Evolutionary conservation across 2,797 vertebrate species (phyloP), one percentile per base, ranked within the genome.

Genomic region (Erethizon dorsatum): DNA sequence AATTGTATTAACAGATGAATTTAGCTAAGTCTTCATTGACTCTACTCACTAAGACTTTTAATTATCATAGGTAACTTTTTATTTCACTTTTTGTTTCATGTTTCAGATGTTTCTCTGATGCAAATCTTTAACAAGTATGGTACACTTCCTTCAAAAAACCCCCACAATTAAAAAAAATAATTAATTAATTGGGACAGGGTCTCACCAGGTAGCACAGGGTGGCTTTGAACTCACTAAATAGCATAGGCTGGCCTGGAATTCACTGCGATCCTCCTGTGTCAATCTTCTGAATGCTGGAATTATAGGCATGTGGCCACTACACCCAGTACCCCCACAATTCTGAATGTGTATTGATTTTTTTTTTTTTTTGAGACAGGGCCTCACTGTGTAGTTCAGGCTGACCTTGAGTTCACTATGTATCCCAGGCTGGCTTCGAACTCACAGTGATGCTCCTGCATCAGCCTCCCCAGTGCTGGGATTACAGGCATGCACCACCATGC

Each of bases 51-150:
- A 92, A 86, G 57, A 88, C 15, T 59, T 91, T 94, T 47, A 87
- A 87, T 90, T 88, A 56, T 91, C 90, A 3, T 17, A 88, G 26
- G 11, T 88, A 88, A 75, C 52, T 94, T 84, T 69, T 69, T 54
- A 83, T 61, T 47, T 83, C 31, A 50, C 24, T 84, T 37, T 87
- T 15, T 91, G 61, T 82, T 94, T 10, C n/a, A 95, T 85, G 17
- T 88, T 96, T 91, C 20, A 69, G 47, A 97, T 91, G 54, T 93
- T 91, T 89, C 67, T 96, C n/a, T 79, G 47, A 59, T 86, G 52
- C 3, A 95, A 10, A 88, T 79, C 10, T 73, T 12, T 75, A 80
- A 83, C 56, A 91, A 20, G n/a, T 47, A 20, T 86, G 24, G 20
- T 83, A 77, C 6, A 95, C 4, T 22, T 14, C 57, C 11, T n/a